phyloP scores from a whole-genome alignment of 2,888 invertebrate genomes.

The Lycocerus yunnanus region DNA sequence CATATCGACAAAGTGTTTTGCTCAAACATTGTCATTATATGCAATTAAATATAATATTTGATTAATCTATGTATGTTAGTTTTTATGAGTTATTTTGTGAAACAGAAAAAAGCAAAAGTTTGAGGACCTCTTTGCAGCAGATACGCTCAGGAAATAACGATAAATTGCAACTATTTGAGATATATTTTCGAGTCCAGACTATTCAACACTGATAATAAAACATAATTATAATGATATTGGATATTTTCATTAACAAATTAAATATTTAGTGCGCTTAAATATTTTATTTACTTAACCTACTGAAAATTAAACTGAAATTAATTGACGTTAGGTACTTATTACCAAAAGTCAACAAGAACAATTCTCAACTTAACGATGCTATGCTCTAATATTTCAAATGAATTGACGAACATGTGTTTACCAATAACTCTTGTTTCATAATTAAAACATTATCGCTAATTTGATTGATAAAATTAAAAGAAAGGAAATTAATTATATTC shows the following conservation, averaged over 20 bases:
- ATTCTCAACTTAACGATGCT: background rate
- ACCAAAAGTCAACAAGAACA: background rate
- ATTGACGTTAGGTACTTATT: background rate
- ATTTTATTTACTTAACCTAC: background rate
- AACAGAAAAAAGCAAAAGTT: slow-evolving; percentile 23
- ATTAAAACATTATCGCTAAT: background rate
- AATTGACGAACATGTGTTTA: background rate
- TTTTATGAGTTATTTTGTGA: background rate
- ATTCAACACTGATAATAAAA: slow-evolving; percentile 36
- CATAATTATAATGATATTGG: slow-evolving; percentile 38
- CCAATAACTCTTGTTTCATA: background rate
- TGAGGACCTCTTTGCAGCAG: slow-evolving; percentile 36
- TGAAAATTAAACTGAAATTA: background rate
- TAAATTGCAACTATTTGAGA: slow-evolving; percentile 44
- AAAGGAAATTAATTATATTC: background rate
- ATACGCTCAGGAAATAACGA: slow-evolving; percentile 49
- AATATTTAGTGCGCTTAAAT: background rate
- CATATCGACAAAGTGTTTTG: background rate
- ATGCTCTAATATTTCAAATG: background rate
- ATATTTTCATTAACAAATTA: slow-evolving; percentile 32
- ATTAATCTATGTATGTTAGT: too few relatives aligned
- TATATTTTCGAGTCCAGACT: slow-evolving; percentile 39
- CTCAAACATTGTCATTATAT: background rate
- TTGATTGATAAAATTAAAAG: background rate
- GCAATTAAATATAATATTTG: too few relatives aligned